phyloP scores from a whole-genome alignment of 92 coral and sea anemone genomes.

The Heteractis magnifica region DNA sequence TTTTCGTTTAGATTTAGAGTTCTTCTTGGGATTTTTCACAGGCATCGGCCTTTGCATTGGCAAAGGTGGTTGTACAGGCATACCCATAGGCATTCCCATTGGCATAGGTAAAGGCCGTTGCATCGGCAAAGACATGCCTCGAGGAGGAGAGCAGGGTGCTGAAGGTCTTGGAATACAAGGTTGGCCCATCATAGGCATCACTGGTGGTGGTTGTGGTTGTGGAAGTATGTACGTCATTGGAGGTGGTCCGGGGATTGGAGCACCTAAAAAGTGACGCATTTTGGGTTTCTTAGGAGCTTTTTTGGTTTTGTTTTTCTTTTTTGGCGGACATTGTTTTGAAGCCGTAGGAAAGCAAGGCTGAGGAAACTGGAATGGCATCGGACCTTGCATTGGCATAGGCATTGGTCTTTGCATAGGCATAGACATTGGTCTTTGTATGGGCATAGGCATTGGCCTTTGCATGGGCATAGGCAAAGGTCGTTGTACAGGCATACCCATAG shows the following conservation, averaged over 20 bases:
- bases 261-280: conserved; percentile 6
- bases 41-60: neutral
- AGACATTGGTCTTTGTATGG: conserved; percentile 4
- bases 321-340: conserved; percentile 7
- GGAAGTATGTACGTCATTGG: conserved; percentile 13
- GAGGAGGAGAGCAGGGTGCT: conserved; percentile 30
- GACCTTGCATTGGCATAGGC: conserved; percentile 14
- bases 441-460: conserved; percentile 9
- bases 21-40: neutral
- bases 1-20: neutral
- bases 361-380: conserved; percentile 16
- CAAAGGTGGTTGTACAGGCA: conserved; percentile 11
- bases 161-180: conserved; percentile 51
- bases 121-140: conserved; percentile 20
- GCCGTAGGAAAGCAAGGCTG: conserved; percentile 20
- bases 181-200: conserved; percentile 32
- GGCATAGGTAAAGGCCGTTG: neutral
- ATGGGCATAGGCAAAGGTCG: conserved; percentile 22
- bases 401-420: conserved; percentile 25
- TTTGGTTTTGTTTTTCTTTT: neutral
- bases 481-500: conserved; percentile 41
- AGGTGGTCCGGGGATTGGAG: conserved; percentile 18
- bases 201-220: conserved; percentile 1
- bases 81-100: neutral
- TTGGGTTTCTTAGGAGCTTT: conserved; percentile 1